phyloP scores from a whole-genome alignment of 37 sponge, comb jelly and placozoan genomes.

The Cliona cf. orientalis region DNA sequence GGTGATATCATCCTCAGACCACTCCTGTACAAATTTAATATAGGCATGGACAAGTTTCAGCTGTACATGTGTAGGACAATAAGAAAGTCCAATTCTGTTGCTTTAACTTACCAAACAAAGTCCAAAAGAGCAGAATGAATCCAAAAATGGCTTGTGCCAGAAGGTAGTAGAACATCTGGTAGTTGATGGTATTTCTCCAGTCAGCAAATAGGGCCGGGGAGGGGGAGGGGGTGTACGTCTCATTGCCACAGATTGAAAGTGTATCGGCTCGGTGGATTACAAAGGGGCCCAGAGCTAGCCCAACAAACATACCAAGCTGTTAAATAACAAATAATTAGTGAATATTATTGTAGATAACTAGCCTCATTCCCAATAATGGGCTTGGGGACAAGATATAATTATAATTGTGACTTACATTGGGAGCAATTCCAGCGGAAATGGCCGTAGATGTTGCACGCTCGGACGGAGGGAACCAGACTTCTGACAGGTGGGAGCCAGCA shows the following conservation, averaged over 20 bases:
- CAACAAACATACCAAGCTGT: background rate
- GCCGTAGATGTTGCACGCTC: constrained; percentile 50
- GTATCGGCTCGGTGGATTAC: background rate
- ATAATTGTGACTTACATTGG: background rate
- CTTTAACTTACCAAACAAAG: background rate
- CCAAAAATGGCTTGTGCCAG: constrained; percentile 11
- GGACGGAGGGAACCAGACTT: constrained; percentile 47
- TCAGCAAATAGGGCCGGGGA: background rate
- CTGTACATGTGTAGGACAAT: no score
- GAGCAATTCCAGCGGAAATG: background rate
- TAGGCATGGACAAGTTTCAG: no score
- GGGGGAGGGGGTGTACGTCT: background rate
- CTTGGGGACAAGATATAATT: no score
- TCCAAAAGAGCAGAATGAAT: background rate
- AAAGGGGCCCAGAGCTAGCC: background rate
- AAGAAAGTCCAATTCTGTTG: background rate
- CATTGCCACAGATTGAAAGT: background rate
- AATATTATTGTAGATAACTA: no score
- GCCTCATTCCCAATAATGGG: no score
- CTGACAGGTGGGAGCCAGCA: constrained; percentile 38
- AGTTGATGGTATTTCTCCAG: background rate
- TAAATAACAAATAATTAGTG: no score
- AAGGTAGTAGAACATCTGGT: constrained; percentile 11
- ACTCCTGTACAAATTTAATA: no score
- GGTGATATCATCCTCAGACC: no score